phyloP scores from a whole-genome alignment of 2,113 vertebrate species.

The Suncus etruscus region DNA sequence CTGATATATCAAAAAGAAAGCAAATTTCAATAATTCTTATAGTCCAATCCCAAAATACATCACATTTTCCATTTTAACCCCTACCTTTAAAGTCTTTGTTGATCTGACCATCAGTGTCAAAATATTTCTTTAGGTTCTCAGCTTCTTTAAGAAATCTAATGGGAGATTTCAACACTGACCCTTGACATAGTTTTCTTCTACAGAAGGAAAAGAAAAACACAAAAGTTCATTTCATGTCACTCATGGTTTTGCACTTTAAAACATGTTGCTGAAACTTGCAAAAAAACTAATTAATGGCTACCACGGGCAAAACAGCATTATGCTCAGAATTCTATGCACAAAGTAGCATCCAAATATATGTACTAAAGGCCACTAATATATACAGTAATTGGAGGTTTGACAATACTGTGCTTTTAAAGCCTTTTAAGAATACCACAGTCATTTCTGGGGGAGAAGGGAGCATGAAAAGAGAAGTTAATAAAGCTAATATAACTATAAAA shows the following conservation, averaged over 20 bases:
- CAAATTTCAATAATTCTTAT: not conserved
- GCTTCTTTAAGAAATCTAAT: constrained; percentile 29
- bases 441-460: constrained; percentile 46
- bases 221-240: constrained; percentile 38
- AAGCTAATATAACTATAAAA: constrained; percentile 53
- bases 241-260: constrained; percentile 48
- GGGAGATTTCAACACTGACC: not conserved
- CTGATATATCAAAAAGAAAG: not conserved
- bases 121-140: constrained; percentile 1
- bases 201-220: not conserved
- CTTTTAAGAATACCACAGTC: constrained; percentile 66
- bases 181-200: not conserved
- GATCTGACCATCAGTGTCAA: constrained; percentile 33
- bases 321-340: constrained; percentile 52
- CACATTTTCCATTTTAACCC: not conserved
- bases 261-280: constrained; percentile 31
- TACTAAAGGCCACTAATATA: constrained; percentile 51
- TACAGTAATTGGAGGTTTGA: constrained; percentile 64
- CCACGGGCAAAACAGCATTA: constrained; percentile 27
- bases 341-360: constrained; percentile 51
- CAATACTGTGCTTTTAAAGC: constrained; percentile 67
- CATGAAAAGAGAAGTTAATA: constrained; percentile 61
- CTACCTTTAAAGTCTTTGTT: not conserved
- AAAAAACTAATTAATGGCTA: constrained; percentile 63
- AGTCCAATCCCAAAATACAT: not conserved